A percentile compares a stretch with the other conserved stretches of the same genome.
These are phyloP conservation scores for Rotaria sp. DNA, from an alignment of 2,888 invertebrate species.

Conservation along the genomic window DNA sequence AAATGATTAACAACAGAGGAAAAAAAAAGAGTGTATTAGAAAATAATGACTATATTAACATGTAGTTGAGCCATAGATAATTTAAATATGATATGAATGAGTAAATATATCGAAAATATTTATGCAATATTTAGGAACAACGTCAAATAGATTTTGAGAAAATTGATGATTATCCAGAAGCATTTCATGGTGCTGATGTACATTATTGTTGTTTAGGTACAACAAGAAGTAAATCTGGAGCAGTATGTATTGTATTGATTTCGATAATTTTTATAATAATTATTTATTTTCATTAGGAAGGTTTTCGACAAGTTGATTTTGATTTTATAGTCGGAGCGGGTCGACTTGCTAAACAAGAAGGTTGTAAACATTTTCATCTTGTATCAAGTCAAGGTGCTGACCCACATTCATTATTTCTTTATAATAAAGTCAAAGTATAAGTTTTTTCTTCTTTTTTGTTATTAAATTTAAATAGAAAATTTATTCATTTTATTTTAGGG, in stretches of 20 bases:
- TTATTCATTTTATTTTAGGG: constrained; percentile 45
- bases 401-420: constrained; percentile 56
- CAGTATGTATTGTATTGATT: constrained; percentile 46
- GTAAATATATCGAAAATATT: background rate
- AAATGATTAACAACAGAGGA: too few relatives aligned
- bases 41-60: too few relatives aligned
- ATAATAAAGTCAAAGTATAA: constrained; percentile 57
- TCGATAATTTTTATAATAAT: constrained; percentile 17
- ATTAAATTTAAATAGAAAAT: background rate
- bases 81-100: background rate
- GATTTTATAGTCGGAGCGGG: constrained; percentile 57
- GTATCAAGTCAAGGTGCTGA: constrained; percentile 58
- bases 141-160: constrained; percentile 58
- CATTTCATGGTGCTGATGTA: constrained; percentile 55
- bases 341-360: constrained; percentile 53
- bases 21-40: too few relatives aligned
- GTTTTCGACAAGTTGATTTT: constrained; percentile 58
- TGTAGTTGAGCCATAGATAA: too few relatives aligned
- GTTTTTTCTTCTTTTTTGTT: background rate
- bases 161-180: constrained; percentile 54
- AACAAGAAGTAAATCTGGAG: constrained; percentile 57
- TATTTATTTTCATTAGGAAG: constrained; percentile 48
- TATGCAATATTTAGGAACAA: constrained; percentile 50
- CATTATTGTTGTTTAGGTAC: constrained; percentile 59
- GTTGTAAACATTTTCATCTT: constrained; percentile 56